Percentiles rank a stretch among this genome's conserved stretches.
Conservation (phyloP, 2,113 vertebrate genomes). For the Hemibagrus wyckioides region DNA sequence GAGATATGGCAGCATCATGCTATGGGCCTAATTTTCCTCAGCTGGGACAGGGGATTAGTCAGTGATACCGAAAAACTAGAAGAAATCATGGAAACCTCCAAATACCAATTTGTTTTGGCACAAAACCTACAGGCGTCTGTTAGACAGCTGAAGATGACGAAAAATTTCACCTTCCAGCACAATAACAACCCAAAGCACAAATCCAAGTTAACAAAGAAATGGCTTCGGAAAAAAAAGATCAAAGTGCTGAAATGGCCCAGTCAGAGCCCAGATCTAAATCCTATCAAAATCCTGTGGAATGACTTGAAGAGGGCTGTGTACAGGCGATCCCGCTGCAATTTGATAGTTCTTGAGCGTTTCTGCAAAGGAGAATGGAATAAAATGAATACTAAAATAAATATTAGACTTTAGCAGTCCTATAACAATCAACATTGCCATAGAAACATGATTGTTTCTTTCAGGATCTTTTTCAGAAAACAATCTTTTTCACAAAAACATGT, state of each 20-base stretch:
- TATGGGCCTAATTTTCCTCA: background rate
- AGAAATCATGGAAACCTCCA: background rate
- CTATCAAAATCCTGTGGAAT: background rate
- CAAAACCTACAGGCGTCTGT: background rate
- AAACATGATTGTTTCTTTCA: background rate
- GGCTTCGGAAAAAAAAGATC: background rate
- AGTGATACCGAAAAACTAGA: background rate
- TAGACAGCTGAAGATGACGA: background rate
- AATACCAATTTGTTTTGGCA: background rate
- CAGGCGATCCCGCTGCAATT: background rate
- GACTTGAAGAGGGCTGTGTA: background rate
- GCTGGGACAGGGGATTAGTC: background rate
- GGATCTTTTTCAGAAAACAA: background rate
- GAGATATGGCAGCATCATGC: background rate
- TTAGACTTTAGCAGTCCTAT: background rate
- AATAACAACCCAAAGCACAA: background rate
- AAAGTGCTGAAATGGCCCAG: background rate
- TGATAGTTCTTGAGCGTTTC: background rate
- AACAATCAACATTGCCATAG: background rate
- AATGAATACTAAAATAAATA: background rate
- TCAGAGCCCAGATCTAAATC: slow-evolving; percentile 1
- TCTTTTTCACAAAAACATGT: background rate
- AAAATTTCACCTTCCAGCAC: background rate
- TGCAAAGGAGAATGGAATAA: background rate
- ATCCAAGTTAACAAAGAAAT: slow-evolving; percentile 4